Base-by-base conservation (phyloP, 2,113 vertebrate species). In the Sialia sialis region DNA sequence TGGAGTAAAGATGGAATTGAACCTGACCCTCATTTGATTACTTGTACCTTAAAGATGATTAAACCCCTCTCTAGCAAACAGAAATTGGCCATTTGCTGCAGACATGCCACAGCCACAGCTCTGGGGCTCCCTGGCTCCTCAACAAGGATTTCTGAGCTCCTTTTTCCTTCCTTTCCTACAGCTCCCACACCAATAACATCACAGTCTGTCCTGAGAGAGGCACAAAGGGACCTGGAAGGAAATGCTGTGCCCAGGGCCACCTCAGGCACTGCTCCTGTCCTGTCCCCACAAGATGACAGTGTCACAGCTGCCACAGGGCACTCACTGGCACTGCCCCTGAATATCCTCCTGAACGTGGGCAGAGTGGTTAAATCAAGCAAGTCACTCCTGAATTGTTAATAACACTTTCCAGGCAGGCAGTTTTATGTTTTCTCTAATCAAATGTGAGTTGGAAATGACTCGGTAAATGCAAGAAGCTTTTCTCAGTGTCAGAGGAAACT, bases 241-340 rank as follows among this genome's bases (percentile, higher is more conserved):
- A 34, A 23, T 3, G 5, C 48, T 44, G 34, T n/a, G 58, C 49
- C 46, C 70, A n/a, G 7, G 55, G 75, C 14, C 8, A 11, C 19
- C 13, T 5, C 11, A 3, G 38, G 4, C 0, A 0, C 44, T 60
- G 75, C n/a, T 39, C 32, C 59, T 0, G 0, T 21, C 36, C 43
- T 4, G 3, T 23, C 85, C 3, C 52, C 13, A 1, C 0, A 0
- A 9, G 41, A 6, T 13, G 41, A 4, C 43, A 10, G 54, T 9
- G 20, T 7, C 48, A 39, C 32, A 14, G 21, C 17, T 16, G 0
- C 19, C 72, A n/a, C 54, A 16, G 38, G 62, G 8, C 29, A 4
- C 48, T 8, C 52, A 6, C 5, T 0, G 34, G 27, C 56, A 13
- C 7, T 1, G 17, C 36, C 59, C 38, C 74, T 32, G 5, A 68